These are phyloP conservation scores for Aphelenchoides bicaudatus DNA, from an alignment of 2,888 invertebrate species.

Conservation along the genomic window DNA sequence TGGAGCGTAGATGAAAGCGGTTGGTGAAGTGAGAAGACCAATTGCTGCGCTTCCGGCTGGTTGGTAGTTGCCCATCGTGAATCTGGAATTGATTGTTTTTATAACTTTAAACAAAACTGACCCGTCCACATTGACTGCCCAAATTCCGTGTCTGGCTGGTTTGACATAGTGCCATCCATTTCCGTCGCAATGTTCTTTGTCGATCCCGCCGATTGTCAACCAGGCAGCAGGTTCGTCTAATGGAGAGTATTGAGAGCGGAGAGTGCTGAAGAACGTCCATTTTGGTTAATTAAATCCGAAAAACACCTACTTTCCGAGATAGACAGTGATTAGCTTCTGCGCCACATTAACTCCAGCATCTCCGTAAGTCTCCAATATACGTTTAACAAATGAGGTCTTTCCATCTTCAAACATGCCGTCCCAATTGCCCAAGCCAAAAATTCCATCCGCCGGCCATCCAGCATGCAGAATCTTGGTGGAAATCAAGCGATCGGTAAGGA, in stretches of 20 bases:
- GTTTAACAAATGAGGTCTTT: not conserved
- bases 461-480: not conserved
- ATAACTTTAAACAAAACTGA: no score
- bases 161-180: not conserved
- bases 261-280: no score
- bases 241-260: not conserved
- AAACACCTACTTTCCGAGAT: not conserved
- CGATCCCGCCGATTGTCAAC: not conserved
- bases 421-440: not conserved
- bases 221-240: not conserved
- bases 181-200: not conserved
- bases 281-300: no score
- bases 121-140: not conserved
- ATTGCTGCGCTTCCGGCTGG: no score
- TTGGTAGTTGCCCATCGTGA: not conserved
- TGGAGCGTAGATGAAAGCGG: constrained; percentile 8
- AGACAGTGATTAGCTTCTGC: not conserved
- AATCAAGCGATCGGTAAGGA: not conserved
- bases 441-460: not conserved
- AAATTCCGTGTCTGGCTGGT: not conserved
- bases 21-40: not conserved
- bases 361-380: no score
- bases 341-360: no score
- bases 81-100: not conserved
- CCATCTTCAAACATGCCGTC: not conserved